Evolutionary conservation across 2,888 invertebrate genomes (phyloP).

Genomic region (Vandiemenella viatica): DNA sequence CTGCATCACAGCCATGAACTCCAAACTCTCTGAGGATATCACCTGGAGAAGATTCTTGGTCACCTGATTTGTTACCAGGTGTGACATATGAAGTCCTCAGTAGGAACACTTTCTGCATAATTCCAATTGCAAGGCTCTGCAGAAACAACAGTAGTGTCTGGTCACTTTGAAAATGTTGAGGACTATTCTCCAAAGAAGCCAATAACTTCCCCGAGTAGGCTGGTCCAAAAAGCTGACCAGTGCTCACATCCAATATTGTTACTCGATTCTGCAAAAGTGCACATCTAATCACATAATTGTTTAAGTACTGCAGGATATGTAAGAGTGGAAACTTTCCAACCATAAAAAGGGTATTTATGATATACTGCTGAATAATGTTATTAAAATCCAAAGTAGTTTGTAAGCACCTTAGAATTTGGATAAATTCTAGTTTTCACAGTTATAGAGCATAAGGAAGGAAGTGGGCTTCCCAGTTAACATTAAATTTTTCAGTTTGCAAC

Average conservation of each 20-base stretch:
- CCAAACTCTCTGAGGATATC: slow-evolving; percentile 8
- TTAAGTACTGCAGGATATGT: too few relatives aligned
- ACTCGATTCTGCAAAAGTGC: slow-evolving; percentile 20
- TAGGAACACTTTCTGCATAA: slow-evolving; percentile 20
- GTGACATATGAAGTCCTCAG: slow-evolving; percentile 15
- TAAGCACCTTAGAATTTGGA: too few relatives aligned
- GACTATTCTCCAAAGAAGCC: slow-evolving; percentile 5
- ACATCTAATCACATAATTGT: too few relatives aligned
- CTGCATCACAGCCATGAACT: slow-evolving; percentile 16
- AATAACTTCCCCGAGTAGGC: slow-evolving; percentile 20
- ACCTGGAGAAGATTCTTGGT: background rate
- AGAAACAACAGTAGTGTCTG: slow-evolving; percentile 18
- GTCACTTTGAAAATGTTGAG: slow-evolving; percentile 15
- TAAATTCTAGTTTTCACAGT: too few relatives aligned
- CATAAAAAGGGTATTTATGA: background rate
- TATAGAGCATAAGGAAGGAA: too few relatives aligned
- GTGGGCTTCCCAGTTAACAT: too few relatives aligned
- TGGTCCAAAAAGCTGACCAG: slow-evolving; percentile 20
- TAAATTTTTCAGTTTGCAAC: too few relatives aligned
- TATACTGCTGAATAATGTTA: too few relatives aligned
- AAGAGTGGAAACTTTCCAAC: background rate
- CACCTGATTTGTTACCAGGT: slow-evolving; percentile 5
- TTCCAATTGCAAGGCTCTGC: slow-evolving; percentile 18
- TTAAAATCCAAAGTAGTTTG: too few relatives aligned
- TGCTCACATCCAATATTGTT: slow-evolving; percentile 19